Evolutionary conservation across 2,113 vertebrate genomes (phyloP), one percentile per base, ranked within the genome.

Genomic region (Cyanoramphus novaezelandiae): DNA sequence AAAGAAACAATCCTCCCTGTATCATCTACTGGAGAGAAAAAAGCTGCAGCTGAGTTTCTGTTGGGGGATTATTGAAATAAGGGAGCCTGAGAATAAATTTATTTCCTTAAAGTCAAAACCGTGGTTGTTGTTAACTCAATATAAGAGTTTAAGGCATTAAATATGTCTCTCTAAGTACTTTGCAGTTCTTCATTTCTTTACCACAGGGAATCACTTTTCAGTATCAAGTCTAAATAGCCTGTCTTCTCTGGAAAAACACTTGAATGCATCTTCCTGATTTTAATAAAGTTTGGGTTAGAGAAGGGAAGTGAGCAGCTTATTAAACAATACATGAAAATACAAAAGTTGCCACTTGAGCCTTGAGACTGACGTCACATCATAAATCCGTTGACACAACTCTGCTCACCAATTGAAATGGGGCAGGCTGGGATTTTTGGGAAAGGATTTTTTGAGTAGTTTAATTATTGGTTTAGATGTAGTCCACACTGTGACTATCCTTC

Each of bases 191-290:
- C 43, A 83, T 97, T 97, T 96, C 81, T 90, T 96, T 81, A 91
- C 96, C 80, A 31, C 5, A 10, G 95, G 96, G 98, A 97, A 96
- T 82, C 31, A 39, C 95, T 96, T 97, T 95, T 96, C 92, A 94
- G 82, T 80, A 96, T 95, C 35, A 75, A 77, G 70, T 86, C 69
- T 90, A 90, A 96, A 94, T 62, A 90, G 77, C 13, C 86, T 88
- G 77, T 94, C 84, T 96, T 95, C 81, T 94, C 97, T 97, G 94
- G 96, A 95, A 96, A 97, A 97, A 62, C 90, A 86, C 82, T 97
- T 3, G 13, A 94, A 55, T 95, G 68, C 72, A 77, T 95, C 95
- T 97, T 93, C 96, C 67, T 8, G 3, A 83, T 94, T 98, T 97
- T 97, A 97, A 97, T 98, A 93, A 97, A 95, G 41, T 95, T 95